Percentiles rank a stretch among this genome's conserved stretches.
phyloP scores from a whole-genome alignment of 2,888 invertebrate species.

The Masnerella sp. region DNA sequence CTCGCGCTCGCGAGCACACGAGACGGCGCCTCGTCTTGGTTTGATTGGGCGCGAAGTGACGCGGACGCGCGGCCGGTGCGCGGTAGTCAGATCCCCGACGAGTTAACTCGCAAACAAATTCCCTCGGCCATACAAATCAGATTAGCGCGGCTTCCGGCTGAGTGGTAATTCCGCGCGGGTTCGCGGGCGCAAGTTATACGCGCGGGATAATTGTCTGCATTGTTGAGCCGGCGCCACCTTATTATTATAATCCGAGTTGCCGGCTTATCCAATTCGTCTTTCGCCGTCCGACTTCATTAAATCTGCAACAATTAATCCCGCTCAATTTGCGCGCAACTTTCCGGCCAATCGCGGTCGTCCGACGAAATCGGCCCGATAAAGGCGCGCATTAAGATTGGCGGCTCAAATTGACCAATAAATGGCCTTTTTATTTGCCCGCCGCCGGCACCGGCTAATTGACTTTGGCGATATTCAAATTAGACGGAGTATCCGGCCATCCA shows the following conservation, averaged over 20 bases:
- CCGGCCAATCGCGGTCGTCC: too few relatives aligned
- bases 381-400: conserved; percentile 27
- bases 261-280: conserved; percentile 50
- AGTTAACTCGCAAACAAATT: conserved; percentile 66
- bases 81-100: conserved; percentile 54
- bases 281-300: conserved; percentile 44
- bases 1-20: too few relatives aligned
- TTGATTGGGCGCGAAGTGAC: conserved; percentile 56
- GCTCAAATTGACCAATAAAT: conserved; percentile 9
- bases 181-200: conserved; percentile 60
- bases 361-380: too few relatives aligned
- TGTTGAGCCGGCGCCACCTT: conserved; percentile 58
- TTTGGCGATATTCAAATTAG: conserved; percentile 53
- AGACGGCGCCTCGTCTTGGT: conserved; percentile 37
- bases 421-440: conserved; percentile 6
- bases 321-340: conserved; percentile 30
- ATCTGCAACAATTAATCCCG: conserved; percentile 48
- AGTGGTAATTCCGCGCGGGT: conserved; percentile 61
- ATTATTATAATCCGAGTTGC: conserved; percentile 58
- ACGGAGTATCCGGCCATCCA: conserved; percentile 39
- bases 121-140: conserved; percentile 64
- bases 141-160: conserved; percentile 59
- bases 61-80: conserved; percentile 58
- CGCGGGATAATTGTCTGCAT: conserved; percentile 62
- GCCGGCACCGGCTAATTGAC: conserved; percentile 46